Conservation (phyloP, 1,140 invertebrate genomes). For the Drosophila jambulina region DNA sequence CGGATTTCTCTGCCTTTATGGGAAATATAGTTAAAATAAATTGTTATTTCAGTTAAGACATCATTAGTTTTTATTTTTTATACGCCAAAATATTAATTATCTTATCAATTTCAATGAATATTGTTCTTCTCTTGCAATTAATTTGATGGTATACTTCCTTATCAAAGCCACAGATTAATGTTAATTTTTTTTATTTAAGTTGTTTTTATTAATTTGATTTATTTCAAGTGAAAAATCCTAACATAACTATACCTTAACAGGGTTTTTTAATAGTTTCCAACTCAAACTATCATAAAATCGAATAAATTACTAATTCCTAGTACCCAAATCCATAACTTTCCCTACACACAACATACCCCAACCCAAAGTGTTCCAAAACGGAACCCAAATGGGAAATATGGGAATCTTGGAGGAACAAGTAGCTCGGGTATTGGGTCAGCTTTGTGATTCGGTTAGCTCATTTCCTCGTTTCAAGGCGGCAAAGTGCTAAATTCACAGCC, state of each 20-base stretch:
- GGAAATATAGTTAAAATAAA: neutral
- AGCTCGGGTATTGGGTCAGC: slow-evolving; percentile 32
- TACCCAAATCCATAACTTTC: neutral
- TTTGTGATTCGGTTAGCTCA: slow-evolving; percentile 61
- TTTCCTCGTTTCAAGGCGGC: slow-evolving; percentile 83
- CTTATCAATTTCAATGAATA: no score
- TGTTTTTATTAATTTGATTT: neutral
- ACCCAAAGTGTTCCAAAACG: neutral
- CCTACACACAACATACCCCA: neutral
- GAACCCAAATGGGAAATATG: slow-evolving; percentile 52
- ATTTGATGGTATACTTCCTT: no score
- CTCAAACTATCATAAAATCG: neutral
- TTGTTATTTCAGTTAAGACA: neutral
- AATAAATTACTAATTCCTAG: no score
- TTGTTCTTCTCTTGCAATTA: neutral
- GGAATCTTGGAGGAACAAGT: slow-evolving; percentile 27
- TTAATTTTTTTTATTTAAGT: no score
- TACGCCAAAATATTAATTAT: no score
- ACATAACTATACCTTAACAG: neutral
- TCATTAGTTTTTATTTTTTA: no score
- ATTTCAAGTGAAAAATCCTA: neutral
- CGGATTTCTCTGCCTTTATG: neutral
- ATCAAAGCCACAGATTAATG: neutral
- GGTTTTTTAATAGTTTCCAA: neutral
- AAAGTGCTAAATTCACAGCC: slow-evolving; percentile 74